These are phyloP conservation scores for Nyctereutes procyonoides DNA, from an alignment of 2,113 vertebrate genomes.

Conservation along the genomic window DNA sequence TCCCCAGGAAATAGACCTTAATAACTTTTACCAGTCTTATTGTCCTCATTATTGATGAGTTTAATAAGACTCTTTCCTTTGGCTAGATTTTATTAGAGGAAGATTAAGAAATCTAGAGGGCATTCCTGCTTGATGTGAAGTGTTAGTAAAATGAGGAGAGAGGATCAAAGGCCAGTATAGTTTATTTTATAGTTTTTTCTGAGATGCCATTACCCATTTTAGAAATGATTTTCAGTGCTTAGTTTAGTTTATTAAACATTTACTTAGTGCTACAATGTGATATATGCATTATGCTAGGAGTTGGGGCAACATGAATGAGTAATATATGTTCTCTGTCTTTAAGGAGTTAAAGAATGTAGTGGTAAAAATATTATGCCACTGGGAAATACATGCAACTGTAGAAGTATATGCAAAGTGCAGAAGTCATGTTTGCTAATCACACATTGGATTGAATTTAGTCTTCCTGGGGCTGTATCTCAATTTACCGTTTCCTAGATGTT, in stretches of 20 bases:
- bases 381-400: neutral
- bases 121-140: neutral
- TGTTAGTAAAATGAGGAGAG: neutral
- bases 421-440: neutral
- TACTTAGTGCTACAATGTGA: neutral
- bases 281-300: neutral
- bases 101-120: slow-evolving; percentile 11
- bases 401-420: neutral
- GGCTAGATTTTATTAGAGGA: neutral
- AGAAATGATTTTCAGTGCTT: slow-evolving; percentile 30
- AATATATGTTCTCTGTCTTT: neutral
- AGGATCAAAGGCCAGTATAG: neutral
- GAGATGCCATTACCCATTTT: neutral
- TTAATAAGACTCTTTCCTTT: slow-evolving; percentile 1
- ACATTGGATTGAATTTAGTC: neutral
- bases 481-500: neutral
- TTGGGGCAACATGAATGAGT: neutral
- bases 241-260: slow-evolving; percentile 30
- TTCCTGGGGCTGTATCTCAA: neutral
- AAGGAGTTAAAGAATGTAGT: neutral
- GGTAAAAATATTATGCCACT: neutral
- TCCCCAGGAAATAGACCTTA: neutral
- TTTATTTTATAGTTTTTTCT: slow-evolving; percentile 47
- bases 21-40: neutral
- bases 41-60: neutral